Base-by-base conservation (phyloP, 2,797 vertebrate genomes). In the Sebastes matsubarae region DNA sequence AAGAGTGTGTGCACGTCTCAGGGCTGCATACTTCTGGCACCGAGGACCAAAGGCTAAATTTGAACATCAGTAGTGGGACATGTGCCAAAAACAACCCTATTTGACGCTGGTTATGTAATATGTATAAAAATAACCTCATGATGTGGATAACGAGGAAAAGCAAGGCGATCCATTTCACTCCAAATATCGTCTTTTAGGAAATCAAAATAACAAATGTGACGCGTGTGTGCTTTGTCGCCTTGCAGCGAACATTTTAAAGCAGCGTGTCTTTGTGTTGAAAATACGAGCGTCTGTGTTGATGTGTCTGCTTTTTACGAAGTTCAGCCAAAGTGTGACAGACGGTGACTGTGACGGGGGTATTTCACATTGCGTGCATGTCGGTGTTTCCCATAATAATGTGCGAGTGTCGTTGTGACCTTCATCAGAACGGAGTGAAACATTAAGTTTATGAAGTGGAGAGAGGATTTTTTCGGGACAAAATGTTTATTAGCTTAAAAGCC, bases 51-150 rank as follows among this genome's bases (percentile, higher is more conserved):
- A 81, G 79, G 88, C 91, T 91, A 93, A 90, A 92, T 88, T 68
- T 85, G 84, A 89, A 85, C 91, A 87, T 86, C 88, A 79, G 88
- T 87, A 79, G 88, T 88, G 89, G 86, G 88, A 84, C 27, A 20
- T 75, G 72, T 65, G 84, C 92, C 93, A 92, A 87, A 75, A 70
- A 84, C 70, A 72, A 57, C 77, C 64, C 80, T 70, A 63, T 86
- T 72, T 69, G 84, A 88, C 54, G 27, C 30, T 20, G 66, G 78
- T 89, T 91, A 84, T 71, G 84, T 60, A 88, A 89, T 54, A 54
- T 5, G 10, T 60, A 46, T 78, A 87, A 86, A 88, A 89, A 87
- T 73, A 86, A 60, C 75, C 71, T 68, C 68, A 29, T 58, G 36
- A 79, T 87, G 83, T 77, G 29, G 74, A 87, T 76, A 85, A 81